A percentile compares a stretch with the other conserved stretches of the same genome.
Evolutionary conservation across 2,797 vertebrate species (phyloP).

Genomic region (Ctenopoma kingsleyae): DNA sequence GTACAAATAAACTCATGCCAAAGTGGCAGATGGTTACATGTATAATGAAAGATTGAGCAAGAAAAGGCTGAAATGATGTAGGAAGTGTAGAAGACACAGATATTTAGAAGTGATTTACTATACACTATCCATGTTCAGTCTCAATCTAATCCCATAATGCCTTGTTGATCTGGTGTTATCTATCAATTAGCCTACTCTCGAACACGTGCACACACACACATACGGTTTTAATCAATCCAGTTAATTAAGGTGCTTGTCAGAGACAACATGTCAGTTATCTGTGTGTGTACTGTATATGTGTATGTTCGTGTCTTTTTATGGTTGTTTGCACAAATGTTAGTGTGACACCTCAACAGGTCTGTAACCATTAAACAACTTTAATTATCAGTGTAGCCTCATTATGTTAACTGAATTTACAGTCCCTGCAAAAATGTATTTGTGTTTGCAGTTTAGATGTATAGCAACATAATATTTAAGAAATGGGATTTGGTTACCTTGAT

Average conservation of each 20-base stretch:
- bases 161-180: conserved; percentile 14
- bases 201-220: background rate
- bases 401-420: too few species aligned
- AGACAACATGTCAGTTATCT: conserved; percentile 48
- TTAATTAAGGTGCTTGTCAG: conserved; percentile 49
- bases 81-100: background rate
- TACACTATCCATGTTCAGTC: background rate
- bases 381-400: too few species aligned
- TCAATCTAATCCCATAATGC: conserved; percentile 19
- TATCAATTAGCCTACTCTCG: conserved; percentile 34
- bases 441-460: too few species aligned
- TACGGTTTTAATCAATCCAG: conserved; percentile 42
- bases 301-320: background rate
- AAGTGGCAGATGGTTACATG: conserved; percentile 20
- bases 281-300: background rate
- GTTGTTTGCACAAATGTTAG: background rate
- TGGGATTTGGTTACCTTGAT: too few species aligned
- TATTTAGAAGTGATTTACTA: background rate
- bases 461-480: too few species aligned
- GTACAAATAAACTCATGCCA: background rate
- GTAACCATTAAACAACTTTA: too few species aligned
- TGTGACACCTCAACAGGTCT: too few species aligned
- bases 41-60: background rate
- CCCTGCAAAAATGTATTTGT: too few species aligned
- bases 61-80: background rate